Conservation (phyloP, 2,888 invertebrate genomes). For the Erpobdella octoculata region DNA sequence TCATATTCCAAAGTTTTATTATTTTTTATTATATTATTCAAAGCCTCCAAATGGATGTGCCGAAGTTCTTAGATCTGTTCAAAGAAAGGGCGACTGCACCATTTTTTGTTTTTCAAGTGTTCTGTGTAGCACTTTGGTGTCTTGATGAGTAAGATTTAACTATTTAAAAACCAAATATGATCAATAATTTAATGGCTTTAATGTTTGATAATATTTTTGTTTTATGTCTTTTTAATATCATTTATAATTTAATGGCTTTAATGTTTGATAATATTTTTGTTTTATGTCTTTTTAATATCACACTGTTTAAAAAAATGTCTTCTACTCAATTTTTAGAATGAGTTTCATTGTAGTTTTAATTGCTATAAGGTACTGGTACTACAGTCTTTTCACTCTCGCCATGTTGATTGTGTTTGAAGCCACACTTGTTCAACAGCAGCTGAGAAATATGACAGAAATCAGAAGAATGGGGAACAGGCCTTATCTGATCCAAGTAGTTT, state of each 20-base stretch:
- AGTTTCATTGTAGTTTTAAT: no score
- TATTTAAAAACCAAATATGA: no score
- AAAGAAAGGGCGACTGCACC: conserved; percentile 96
- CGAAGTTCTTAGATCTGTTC: conserved; percentile 91
- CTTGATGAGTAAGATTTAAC: conserved; percentile 68
- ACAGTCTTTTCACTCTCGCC: conserved; percentile 86
- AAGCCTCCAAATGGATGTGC: conserved; percentile 72
- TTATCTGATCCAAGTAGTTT: conserved; percentile 66
- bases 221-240: no score
- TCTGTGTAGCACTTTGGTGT: conserved; percentile 97
- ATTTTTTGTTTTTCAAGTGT: conserved; percentile 99
- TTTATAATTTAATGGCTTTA: no score
- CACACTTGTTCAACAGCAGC: conserved; percentile 92
- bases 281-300: no score
- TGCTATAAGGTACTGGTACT: conserved; percentile 91
- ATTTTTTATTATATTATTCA: not conserved
- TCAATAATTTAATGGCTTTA: no score
- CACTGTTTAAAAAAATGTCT: no score
- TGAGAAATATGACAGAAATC: conserved; percentile 95
- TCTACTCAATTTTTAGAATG: no score
- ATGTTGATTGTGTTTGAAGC: conserved; percentile 96
- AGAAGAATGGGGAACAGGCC: conserved; percentile 98
- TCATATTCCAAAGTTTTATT: not conserved
- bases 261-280: no score
- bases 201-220: no score